phyloP scores from a whole-genome alignment of 1,140 invertebrate species.

The Cotesia vestalis region DNA sequence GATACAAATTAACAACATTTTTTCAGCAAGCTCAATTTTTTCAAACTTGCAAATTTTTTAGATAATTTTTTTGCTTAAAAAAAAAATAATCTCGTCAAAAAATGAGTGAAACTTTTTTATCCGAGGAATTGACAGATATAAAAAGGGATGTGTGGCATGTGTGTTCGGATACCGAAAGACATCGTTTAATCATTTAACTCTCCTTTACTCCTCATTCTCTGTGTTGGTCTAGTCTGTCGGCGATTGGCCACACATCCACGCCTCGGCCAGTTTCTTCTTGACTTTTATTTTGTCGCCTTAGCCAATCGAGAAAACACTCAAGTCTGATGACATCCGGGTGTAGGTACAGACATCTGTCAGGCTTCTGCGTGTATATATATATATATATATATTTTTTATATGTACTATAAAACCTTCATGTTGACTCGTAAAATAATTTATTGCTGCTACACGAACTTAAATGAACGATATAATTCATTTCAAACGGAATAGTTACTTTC shows the following conservation, averaged over 20 bases:
- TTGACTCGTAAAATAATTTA: not conserved
- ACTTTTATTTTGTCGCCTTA: slow-evolving; percentile 14
- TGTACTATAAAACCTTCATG: not conserved
- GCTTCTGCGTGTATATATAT: not conserved
- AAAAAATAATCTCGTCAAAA: too few species aligned
- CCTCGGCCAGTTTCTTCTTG: not conserved
- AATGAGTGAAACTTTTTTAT: too few species aligned
- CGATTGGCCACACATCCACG: not conserved
- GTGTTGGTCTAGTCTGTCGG: not conserved
- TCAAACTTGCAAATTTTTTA: too few species aligned
- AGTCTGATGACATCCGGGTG: not conserved
- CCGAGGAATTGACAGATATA: not conserved
- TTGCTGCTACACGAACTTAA: not conserved
- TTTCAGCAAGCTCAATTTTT: too few species aligned
- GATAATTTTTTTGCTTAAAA: too few species aligned
- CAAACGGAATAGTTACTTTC: not conserved
- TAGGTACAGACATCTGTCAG: too few species aligned
- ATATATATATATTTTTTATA: too few species aligned
- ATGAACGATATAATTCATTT: not conserved
- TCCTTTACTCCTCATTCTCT: not conserved
- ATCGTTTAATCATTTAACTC: slow-evolving; percentile 12
- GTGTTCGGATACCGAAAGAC: not conserved
- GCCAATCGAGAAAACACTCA: slow-evolving; percentile 14
- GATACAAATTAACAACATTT: not conserved
- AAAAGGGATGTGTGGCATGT: not conserved